Conservation (phyloP, 2,888 invertebrate genomes). For the Dicycla oo region DNA sequence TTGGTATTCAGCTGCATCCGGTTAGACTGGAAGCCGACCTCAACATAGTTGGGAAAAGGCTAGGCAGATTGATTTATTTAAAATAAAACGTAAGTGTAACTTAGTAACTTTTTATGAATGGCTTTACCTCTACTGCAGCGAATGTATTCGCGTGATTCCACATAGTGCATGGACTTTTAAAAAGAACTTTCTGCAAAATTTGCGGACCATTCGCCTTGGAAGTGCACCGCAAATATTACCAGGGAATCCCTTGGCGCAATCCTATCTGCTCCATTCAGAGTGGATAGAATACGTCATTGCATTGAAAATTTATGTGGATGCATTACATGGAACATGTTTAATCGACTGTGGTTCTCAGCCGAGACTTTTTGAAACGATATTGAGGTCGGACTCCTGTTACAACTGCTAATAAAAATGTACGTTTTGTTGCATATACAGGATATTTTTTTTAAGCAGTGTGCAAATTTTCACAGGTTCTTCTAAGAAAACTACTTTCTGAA, state of each 20-base stretch:
- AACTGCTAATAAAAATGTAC: no score
- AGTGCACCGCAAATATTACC: constrained; percentile 35
- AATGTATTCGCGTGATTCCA: neutral
- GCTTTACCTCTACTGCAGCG: neutral
- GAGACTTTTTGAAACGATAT: neutral
- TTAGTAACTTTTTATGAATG: no score
- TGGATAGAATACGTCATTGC: constrained; percentile 12
- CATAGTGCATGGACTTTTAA: constrained; percentile 8
- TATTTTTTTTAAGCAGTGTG: no score
- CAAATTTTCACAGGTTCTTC: no score
- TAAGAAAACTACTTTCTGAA: no score
- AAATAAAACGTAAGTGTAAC: no score
- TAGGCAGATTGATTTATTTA: no score
- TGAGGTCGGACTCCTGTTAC: neutral
- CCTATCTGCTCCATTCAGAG: constrained; percentile 28
- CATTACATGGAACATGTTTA: constrained; percentile 16
- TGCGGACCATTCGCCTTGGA: neutral
- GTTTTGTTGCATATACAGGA: neutral
- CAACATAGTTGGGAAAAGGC: no score
- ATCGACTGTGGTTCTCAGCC: neutral
- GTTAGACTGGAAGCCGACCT: no score
- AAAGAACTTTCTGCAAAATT: constrained; percentile 37
- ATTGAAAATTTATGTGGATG: constrained; percentile 23
- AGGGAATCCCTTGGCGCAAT: constrained; percentile 30
- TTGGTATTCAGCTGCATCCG: no score